Percentiles rank a stretch among this genome's conserved stretches.
phyloP scores from a whole-genome alignment of 2,113 vertebrate genomes.

The Anhinga anhinga region DNA sequence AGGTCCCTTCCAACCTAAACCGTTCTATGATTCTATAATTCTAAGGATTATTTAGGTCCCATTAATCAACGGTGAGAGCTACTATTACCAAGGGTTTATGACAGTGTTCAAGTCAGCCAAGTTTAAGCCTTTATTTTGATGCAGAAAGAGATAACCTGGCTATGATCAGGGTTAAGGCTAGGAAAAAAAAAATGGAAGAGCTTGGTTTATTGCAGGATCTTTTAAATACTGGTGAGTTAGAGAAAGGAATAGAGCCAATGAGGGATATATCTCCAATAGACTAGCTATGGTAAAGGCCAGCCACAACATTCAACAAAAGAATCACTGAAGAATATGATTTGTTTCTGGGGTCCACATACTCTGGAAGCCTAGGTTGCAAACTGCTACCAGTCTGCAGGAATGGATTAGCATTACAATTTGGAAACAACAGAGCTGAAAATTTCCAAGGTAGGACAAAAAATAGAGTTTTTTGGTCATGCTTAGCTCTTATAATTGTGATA shows the following conservation, averaged over 20 bases:
- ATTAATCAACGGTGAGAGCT: background rate
- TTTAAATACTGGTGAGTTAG: background rate
- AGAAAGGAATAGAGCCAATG: background rate
- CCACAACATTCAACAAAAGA: background rate
- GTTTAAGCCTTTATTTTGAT: background rate
- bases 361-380: background rate
- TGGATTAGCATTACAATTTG: background rate
- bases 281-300: background rate
- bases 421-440: background rate
- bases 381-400: background rate
- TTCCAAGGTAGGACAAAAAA: background rate
- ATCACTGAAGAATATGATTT: background rate
- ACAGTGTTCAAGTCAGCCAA: background rate
- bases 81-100: background rate
- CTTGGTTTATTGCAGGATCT: background rate
- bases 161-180: background rate
- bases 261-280: background rate
- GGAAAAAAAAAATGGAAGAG: background rate
- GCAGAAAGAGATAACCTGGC: background rate
- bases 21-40: no score
- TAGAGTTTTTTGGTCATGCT: background rate
- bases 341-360: background rate
- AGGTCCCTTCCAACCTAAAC: no score
- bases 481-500: background rate
- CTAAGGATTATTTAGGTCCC: background rate